Evolutionary conservation across 2,797 vertebrate genomes (phyloP).

Genomic region (Danio tinwini): DNA sequence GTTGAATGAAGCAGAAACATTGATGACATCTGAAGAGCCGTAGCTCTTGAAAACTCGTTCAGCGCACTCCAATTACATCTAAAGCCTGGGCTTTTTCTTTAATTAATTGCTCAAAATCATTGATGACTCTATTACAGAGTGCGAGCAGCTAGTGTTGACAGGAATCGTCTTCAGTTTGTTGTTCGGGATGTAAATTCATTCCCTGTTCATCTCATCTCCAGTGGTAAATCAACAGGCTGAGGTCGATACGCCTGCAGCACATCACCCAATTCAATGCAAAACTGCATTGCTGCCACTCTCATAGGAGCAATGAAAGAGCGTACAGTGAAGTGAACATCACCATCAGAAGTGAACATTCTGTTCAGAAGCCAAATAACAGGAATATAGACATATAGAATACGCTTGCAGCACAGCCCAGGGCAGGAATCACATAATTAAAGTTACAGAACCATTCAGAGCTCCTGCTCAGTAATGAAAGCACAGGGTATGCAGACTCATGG

Average conservation of each 20-base stretch:
- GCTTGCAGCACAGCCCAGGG: neutral
- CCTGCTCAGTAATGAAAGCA: conserved; percentile 8
- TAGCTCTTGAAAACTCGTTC: conserved; percentile 21
- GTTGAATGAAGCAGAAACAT: conserved; percentile 29
- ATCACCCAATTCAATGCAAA: conserved; percentile 49
- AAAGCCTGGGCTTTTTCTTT: neutral
- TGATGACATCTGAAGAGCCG: conserved; percentile 17
- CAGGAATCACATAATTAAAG: conserved; percentile 15
- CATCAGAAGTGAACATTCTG: conserved; percentile 18
- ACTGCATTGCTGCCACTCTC: conserved; percentile 43
- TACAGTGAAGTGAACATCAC: conserved; percentile 23
- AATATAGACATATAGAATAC: conserved; percentile 10
- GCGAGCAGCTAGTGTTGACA: conserved; percentile 52
- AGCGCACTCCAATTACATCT: conserved; percentile 20
- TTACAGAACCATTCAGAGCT: neutral
- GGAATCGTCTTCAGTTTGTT: conserved; percentile 35
- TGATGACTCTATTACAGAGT: conserved; percentile 28
- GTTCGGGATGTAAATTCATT: conserved; percentile 47
- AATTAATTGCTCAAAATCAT: conserved; percentile 44
- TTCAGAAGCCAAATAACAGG: conserved; percentile 16
- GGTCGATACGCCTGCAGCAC: conserved; percentile 43
- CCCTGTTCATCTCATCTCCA: conserved; percentile 36
- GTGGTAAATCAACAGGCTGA: conserved; percentile 33
- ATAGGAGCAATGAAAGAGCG: conserved; percentile 21
- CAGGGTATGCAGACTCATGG: too few relatives aligned